Base-by-base conservation (phyloP, 2,888 invertebrate genomes). In the Heterodera filipjevi region DNA sequence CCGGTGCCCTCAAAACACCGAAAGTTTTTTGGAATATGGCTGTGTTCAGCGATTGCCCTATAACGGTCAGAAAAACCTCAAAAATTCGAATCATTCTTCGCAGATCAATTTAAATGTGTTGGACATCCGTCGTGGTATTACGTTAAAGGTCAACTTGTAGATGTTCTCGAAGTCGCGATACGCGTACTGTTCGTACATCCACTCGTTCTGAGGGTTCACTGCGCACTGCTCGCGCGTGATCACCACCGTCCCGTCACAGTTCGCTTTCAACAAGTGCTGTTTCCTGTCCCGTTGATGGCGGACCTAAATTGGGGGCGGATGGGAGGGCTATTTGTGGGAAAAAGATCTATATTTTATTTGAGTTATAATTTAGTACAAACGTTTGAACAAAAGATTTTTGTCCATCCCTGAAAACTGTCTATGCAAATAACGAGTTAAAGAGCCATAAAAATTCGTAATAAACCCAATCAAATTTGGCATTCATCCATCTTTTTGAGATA, bases 211-310 rank as follows among this genome's bases (percentile, higher is more conserved):
- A 68, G 35, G 59, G 76, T 88, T 86, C 19, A 84, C 83, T 53
- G 82, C 70, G 64, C 82, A 83, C 27, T 82, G 81, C 78, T 88
- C 89, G 33, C 82, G 81, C 2, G 88, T 85, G 44, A 89, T 87
- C 81, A 85, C 75, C 33, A 89, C 89, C 70, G 84, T 84, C 30
- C 89, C 89, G 79, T 89, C 89, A 77, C 87, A 87, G 53, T 81
- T 79, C 5, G 88, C 85, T 76, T 85, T 84, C 64, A 88, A 77
- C 32, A 87, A 80, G 70, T 84, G 83, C 76, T 82, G 81, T 71
- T 84, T 79, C 49, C 77, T 80, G 80, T 86, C 83, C 76, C 81
- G 77, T n/a, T 66, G 35, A 72, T 81, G 71, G 66, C 82, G 70
- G 1, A 83, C 83, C 83, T 83, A 76, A 77, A 64, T 14, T 8